Evolutionary conservation across 2,113 vertebrate species (phyloP).

Genomic region (Syngnathoides biaculeatus): DNA sequence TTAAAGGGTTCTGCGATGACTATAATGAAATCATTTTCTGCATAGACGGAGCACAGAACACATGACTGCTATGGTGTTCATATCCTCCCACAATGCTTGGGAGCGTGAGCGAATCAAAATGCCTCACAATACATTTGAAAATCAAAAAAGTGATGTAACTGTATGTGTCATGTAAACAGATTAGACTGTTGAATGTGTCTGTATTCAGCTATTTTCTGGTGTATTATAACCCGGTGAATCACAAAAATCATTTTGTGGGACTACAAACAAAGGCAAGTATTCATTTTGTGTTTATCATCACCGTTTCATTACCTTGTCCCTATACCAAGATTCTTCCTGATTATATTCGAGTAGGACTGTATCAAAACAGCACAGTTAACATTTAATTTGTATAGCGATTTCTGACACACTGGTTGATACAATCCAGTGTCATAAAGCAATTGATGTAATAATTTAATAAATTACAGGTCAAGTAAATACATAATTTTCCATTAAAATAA

Average conservation of each 20-base stretch:
- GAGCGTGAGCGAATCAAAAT: neutral
- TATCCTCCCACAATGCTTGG: neutral
- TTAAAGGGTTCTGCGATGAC: neutral
- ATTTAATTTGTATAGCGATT: too few species aligned
- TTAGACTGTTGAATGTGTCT: neutral
- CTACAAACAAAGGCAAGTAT: too few species aligned
- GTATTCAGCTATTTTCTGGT: neutral
- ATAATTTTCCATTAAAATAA: too few species aligned
- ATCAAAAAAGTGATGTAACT: neutral
- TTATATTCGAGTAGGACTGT: neutral
- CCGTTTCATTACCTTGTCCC: neutral
- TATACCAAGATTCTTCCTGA: neutral
- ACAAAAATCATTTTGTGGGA: too few species aligned
- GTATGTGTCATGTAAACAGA: neutral
- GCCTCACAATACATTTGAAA: neutral
- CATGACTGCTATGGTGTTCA: neutral
- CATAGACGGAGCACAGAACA: neutral
- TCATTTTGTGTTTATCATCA: too few species aligned
- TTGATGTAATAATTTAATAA: too few species aligned
- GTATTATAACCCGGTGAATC: too few species aligned
- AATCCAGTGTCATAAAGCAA: too few species aligned
- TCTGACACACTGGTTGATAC: too few species aligned
- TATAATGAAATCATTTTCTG: neutral
- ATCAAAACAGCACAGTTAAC: too few species aligned
- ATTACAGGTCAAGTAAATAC: too few species aligned